phyloP scores from a whole-genome alignment of 2,797 vertebrate genomes.

The Danio aesculapii region DNA sequence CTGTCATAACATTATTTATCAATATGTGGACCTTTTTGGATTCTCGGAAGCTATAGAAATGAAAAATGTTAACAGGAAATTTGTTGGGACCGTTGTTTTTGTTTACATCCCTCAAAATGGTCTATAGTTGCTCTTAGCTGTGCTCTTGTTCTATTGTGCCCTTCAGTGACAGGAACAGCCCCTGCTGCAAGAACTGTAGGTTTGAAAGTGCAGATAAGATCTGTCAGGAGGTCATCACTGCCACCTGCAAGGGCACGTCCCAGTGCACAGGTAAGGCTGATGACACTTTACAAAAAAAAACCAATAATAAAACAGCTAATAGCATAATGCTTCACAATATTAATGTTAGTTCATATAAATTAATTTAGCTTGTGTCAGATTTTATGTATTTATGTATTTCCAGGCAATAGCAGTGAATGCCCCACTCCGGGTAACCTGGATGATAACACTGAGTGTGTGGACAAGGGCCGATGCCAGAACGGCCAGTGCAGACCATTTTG shows the following conservation, averaged over 20 bases:
- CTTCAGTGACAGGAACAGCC: constrained; percentile 93
- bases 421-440: constrained; percentile 87
- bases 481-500: constrained; percentile 96
- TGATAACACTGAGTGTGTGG: constrained; percentile 87
- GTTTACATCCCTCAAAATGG: no score
- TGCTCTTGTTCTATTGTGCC: constrained; percentile 8
- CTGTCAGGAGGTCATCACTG: constrained; percentile 95
- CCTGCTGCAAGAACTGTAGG: constrained; percentile 89
- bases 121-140: not conserved
- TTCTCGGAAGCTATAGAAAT: no score
- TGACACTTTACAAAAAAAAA: not conserved
- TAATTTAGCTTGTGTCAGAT: not conserved
- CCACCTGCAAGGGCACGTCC: constrained; percentile 94
- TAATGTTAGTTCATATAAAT: not conserved
- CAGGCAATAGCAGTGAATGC: constrained; percentile 92
- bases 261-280: constrained; percentile 87
- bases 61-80: no score
- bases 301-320: not conserved
- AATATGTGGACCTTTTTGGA: no score
- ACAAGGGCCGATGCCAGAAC: constrained; percentile 87
- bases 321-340: not conserved
- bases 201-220: constrained; percentile 84
- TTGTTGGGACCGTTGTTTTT: no score
- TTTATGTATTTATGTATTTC: not conserved
- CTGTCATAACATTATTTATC: no score